Conservation (phyloP, 2,113 vertebrate species). For the Megaptera novaeangliae region DNA sequence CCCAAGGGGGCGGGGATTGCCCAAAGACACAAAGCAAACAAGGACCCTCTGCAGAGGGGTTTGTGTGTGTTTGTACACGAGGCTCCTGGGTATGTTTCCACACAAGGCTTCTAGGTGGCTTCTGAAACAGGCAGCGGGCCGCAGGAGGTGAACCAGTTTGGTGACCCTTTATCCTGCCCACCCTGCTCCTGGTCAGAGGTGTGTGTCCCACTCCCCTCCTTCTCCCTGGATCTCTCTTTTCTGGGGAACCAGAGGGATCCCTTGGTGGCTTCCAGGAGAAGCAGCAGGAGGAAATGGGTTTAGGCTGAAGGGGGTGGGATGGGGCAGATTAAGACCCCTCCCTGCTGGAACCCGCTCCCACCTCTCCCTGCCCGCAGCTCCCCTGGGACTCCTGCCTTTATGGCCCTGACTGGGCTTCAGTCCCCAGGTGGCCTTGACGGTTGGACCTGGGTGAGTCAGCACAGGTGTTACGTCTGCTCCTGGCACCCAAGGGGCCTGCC, state of each 20-base stretch:
- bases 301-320: neutral
- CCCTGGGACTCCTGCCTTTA: neutral
- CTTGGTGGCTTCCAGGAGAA: neutral
- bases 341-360: neutral
- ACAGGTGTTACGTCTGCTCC: neutral
- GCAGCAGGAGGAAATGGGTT: neutral
- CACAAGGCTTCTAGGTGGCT: neutral
- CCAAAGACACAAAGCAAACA: neutral
- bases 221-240: neutral
- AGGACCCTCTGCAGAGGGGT: neutral
- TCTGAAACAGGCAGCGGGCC: neutral
- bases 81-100: neutral
- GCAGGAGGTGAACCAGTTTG: neutral
- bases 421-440: neutral
- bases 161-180: neutral
- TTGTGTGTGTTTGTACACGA: neutral
- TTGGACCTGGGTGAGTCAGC: constrained; percentile 46
- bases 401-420: neutral
- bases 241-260: neutral
- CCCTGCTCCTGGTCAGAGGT: neutral
- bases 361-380: neutral
- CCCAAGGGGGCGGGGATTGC: neutral
- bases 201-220: neutral
- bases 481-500: neutral
- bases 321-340: neutral